These are phyloP conservation scores for Fregata magnificens DNA, from an alignment of 2,113 vertebrate genomes.

Conservation along the genomic window DNA sequence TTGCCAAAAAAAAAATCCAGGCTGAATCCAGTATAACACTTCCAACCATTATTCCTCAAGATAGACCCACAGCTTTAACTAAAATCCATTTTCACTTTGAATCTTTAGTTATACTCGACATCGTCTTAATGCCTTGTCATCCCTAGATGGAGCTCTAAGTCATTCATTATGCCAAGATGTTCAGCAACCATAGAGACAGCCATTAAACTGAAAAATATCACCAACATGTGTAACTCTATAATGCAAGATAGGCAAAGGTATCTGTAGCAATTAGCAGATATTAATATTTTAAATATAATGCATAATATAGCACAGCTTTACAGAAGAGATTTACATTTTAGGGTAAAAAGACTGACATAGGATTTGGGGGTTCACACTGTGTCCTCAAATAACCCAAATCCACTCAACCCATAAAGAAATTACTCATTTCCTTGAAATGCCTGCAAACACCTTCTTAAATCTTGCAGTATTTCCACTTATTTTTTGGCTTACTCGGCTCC, in stretches of 20 bases:
- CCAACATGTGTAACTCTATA: neutral
- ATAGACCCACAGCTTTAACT: neutral
- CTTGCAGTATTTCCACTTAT: neutral
- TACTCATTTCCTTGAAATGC: neutral
- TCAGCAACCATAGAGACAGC: neutral
- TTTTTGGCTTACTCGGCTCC: neutral
- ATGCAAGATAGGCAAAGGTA: fast-evolving
- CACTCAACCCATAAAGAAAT: neutral
- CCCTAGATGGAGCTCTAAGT: conserved; percentile 13
- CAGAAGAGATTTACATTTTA: neutral
- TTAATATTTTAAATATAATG: neutral
- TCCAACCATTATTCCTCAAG: neutral
- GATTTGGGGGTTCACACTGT: neutral
- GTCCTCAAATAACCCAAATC: neutral
- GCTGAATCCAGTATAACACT: neutral
- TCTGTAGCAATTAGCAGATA: neutral
- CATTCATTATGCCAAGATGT: neutral
- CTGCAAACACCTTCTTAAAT: neutral
- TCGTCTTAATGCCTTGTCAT: neutral
- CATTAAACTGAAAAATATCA: neutral
- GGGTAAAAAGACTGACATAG: neutral
- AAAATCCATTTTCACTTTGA: neutral
- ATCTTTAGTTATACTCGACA: fast-evolving
- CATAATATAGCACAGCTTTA: neutral
- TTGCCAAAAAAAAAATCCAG: neutral